Conservation (phyloP, 2,113 vertebrate species). For the Todiramphus saurophagus region DNA sequence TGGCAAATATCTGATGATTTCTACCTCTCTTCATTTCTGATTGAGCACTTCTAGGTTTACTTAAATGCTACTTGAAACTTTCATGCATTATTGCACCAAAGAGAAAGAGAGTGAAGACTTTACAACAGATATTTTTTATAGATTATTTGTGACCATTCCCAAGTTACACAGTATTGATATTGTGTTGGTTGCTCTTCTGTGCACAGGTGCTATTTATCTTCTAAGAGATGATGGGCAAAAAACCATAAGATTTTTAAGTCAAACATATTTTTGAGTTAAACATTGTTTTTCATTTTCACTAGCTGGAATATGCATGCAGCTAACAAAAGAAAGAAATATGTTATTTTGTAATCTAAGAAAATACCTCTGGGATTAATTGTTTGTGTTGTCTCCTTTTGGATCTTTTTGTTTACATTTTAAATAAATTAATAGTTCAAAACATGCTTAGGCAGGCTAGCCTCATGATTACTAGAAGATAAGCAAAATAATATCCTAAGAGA, state of each 20-base stretch:
- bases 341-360: background rate
- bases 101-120: background rate
- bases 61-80: background rate
- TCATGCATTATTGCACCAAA: background rate
- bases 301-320: background rate
- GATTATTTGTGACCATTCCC: background rate
- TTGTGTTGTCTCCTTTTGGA: background rate
- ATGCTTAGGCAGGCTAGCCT: background rate
- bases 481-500: background rate
- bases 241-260: background rate
- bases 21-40: background rate
- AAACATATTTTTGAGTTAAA: background rate
- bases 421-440: background rate
- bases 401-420: background rate
- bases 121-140: background rate
- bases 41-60: background rate
- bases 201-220: accelerated
- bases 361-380: background rate
- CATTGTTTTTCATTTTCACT: background rate
- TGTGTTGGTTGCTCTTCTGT: background rate
- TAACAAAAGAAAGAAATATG: background rate
- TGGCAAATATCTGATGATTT: background rate
- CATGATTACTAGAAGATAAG: background rate
- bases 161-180: background rate
- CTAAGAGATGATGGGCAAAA: background rate